Conservation (phyloP, 1,140 invertebrate species). For the Trissolcus basalis region DNA sequence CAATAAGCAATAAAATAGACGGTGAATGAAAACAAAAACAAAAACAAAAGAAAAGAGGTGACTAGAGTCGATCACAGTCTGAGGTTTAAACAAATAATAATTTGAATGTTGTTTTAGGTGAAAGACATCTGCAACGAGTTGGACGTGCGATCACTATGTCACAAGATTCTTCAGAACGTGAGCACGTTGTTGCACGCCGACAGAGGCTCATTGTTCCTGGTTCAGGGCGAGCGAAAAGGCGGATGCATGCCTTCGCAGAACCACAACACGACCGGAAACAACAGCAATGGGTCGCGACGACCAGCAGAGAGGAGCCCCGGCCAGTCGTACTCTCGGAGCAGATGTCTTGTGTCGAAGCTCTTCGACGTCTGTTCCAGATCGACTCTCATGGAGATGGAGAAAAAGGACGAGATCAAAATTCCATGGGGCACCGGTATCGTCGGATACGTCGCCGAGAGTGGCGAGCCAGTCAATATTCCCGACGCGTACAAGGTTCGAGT, state of each 20-base stretch:
- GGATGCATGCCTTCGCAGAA: slow-evolving; percentile 65
- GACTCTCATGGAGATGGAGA: slow-evolving; percentile 92
- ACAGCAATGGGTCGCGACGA: slow-evolving; percentile 9
- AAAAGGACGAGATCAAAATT: slow-evolving; percentile 93
- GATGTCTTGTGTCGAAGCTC: slow-evolving; percentile 92
- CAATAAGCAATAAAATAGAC: too few species aligned
- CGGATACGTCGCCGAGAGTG: slow-evolving; percentile 94
- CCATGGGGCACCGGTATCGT: slow-evolving; percentile 94
- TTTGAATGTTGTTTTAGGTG: too few species aligned
- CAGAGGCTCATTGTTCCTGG: slow-evolving; percentile 93
- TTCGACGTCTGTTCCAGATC: slow-evolving; percentile 95
- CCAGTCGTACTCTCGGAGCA: slow-evolving; percentile 59
- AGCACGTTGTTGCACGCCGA: slow-evolving; percentile 94
- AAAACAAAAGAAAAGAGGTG: too few species aligned
- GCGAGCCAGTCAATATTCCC: slow-evolving; percentile 94
- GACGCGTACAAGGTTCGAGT: slow-evolving; percentile 91
- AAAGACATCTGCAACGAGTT: slow-evolving; percentile 98
- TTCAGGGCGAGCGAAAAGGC: slow-evolving; percentile 84
- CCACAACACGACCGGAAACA: slow-evolving; percentile 34
- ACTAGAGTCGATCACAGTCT: too few species aligned
- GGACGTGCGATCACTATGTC: slow-evolving; percentile 93
- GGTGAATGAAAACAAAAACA: too few species aligned
- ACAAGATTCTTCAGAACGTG: slow-evolving; percentile 97
- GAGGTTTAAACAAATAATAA: too few species aligned
- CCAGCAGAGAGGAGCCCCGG: slow-evolving; percentile 16